phyloP scores from a whole-genome alignment of 2,888 invertebrate genomes.

The Eucriotettix oculatus region DNA sequence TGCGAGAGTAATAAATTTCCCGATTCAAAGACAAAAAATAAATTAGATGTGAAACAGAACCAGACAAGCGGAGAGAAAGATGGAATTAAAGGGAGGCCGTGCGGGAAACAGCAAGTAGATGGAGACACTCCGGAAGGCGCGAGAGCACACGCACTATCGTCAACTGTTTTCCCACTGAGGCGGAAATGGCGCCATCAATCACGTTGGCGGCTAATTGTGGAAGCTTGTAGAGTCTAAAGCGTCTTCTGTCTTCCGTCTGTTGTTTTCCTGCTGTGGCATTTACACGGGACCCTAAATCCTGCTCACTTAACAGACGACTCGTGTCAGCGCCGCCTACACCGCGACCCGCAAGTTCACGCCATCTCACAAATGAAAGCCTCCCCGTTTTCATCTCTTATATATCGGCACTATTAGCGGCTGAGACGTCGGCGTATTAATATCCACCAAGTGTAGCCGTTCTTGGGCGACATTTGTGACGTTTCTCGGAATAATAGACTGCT shows the following conservation, averaged over 20 bases:
- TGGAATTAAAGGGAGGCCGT: too few relatives aligned
- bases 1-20: too few relatives aligned
- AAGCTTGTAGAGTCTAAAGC: background rate
- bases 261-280: background rate
- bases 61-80: too few relatives aligned
- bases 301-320: background rate
- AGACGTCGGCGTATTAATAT: background rate
- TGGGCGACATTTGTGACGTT: too few relatives aligned
- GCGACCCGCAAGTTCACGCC: background rate
- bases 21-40: too few relatives aligned
- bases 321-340: background rate
- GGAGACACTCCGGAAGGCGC: background rate
- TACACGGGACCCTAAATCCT: background rate
- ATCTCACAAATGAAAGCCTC: background rate
- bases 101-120: too few relatives aligned
- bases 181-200: background rate
- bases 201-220: background rate
- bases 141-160: background rate
- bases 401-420: background rate
- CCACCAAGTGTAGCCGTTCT: too few relatives aligned
- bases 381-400: background rate
- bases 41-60: too few relatives aligned
- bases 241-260: background rate
- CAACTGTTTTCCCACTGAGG: background rate
- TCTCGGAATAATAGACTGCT: too few relatives aligned